phyloP scores from a whole-genome alignment of 2,797 vertebrate species.

The Parotocinclus haroldoi region DNA sequence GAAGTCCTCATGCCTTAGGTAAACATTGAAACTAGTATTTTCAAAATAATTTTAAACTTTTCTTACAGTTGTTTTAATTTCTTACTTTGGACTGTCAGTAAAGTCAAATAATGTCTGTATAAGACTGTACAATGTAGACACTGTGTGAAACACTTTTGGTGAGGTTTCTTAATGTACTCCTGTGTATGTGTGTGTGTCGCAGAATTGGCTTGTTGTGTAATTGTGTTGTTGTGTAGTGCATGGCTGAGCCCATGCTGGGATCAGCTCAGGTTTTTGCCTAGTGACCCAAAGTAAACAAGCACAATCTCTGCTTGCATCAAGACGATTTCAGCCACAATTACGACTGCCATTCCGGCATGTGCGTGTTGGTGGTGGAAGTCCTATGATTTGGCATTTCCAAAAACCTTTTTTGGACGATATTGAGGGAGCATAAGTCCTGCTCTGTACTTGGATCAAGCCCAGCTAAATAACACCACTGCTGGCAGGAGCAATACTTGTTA shows the following conservation, averaged over 20 bases:
- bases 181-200: not conserved
- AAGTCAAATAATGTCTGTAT: no score
- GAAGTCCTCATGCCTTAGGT: no score
- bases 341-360: not conserved
- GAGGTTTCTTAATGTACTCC: conserved; percentile 9
- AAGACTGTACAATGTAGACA: no score
- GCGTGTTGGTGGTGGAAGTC: not conserved
- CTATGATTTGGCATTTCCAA: not conserved
- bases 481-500: not conserved
- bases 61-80: no score
- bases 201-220: not conserved
- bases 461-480: conserved; percentile 11
- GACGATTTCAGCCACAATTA: not conserved
- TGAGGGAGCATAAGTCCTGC: not conserved
- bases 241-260: conserved; percentile 13
- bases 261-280: not conserved
- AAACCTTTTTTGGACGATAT: not conserved
- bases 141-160: conserved; percentile 5
- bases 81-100: no score
- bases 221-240: conserved; percentile 3
- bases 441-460: conserved; percentile 30
- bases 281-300: conserved; percentile 14
- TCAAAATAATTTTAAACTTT: no score
- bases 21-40: no score
- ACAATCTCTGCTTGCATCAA: conserved; percentile 5